These are phyloP conservation scores for Stegodyphus mimosarum DNA, from an alignment of 1,140 invertebrate species.

Conservation along the genomic window DNA sequence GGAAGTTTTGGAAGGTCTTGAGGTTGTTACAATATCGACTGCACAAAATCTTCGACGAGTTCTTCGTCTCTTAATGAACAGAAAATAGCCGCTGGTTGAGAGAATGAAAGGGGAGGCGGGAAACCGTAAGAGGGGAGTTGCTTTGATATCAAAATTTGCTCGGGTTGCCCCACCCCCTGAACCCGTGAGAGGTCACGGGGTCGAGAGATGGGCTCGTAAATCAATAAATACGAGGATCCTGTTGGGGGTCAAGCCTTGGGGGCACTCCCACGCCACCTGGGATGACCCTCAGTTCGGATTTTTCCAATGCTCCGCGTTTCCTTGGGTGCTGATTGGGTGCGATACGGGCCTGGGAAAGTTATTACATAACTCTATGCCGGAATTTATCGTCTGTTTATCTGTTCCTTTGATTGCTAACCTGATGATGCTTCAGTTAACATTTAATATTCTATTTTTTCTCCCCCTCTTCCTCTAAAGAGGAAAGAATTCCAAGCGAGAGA, in stretches of 20 bases:
- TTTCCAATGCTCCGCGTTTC: conserved; percentile 14
- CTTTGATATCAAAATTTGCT: conserved; percentile 52
- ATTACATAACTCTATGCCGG: too few relatives aligned
- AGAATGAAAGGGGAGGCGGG: neutral
- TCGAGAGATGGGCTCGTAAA: conserved; percentile 45
- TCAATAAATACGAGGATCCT: conserved; percentile 45
- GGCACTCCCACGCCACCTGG: conserved; percentile 53
- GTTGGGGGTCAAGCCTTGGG: neutral
- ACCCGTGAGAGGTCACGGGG: conserved; percentile 8
- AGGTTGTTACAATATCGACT: too few relatives aligned
- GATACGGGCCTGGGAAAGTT: neutral
- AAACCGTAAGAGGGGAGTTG: conserved; percentile 2
- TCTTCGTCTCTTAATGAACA: too few relatives aligned
- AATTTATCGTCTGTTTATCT: too few relatives aligned
- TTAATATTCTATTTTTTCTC: too few relatives aligned
- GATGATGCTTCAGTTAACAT: too few relatives aligned
- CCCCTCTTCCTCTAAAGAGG: too few relatives aligned
- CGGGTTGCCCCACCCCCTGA: conserved; percentile 36
- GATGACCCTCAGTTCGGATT: neutral
- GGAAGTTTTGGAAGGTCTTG: too few relatives aligned
- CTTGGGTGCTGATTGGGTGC: conserved; percentile 9
- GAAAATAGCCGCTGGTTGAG: too few relatives aligned
- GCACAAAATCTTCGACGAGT: too few relatives aligned
- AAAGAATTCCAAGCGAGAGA: too few relatives aligned
- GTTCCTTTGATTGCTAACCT: too few relatives aligned